Conservation (phyloP, 2,797 vertebrate genomes). For the Brachyalestes nurse region DNA sequence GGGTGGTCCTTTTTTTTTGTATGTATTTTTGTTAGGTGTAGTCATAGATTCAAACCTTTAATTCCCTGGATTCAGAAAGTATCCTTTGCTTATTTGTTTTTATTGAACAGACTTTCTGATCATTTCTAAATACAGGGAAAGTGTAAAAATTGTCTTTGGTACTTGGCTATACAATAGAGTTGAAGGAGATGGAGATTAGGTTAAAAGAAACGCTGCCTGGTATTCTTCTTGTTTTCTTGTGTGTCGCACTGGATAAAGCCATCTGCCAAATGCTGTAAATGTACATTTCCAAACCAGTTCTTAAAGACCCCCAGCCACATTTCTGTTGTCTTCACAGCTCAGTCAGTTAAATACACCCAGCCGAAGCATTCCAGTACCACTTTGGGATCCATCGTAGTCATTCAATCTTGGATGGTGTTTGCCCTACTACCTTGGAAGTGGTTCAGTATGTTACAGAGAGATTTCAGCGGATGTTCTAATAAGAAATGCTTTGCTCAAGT, state of each 20-base stretch:
- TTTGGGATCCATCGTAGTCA: neutral
- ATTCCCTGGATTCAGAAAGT: too few relatives aligned
- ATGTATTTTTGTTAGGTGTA: too few relatives aligned
- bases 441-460: constrained; percentile 1
- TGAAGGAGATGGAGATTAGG: neutral
- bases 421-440: neutral
- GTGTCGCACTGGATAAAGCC: too few relatives aligned
- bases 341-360: neutral
- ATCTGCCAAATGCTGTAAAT: too few relatives aligned
- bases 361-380: neutral
- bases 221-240: too few relatives aligned
- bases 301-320: neutral
- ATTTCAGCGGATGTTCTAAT: constrained; percentile 7
- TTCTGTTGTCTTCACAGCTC: neutral
- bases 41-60: too few relatives aligned
- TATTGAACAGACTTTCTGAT: too few relatives aligned
- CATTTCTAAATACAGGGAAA: neutral
- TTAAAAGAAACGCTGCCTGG: neutral
- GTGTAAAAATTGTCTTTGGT: neutral
- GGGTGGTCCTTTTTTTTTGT: too few relatives aligned
- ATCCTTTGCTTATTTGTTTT: too few relatives aligned
- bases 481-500: constrained; percentile 5
- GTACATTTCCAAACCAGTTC: neutral
- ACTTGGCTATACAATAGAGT: neutral
- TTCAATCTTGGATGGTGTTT: neutral